Conservation (phyloP, 2,888 invertebrate species). For the Ferrisia virgata region DNA sequence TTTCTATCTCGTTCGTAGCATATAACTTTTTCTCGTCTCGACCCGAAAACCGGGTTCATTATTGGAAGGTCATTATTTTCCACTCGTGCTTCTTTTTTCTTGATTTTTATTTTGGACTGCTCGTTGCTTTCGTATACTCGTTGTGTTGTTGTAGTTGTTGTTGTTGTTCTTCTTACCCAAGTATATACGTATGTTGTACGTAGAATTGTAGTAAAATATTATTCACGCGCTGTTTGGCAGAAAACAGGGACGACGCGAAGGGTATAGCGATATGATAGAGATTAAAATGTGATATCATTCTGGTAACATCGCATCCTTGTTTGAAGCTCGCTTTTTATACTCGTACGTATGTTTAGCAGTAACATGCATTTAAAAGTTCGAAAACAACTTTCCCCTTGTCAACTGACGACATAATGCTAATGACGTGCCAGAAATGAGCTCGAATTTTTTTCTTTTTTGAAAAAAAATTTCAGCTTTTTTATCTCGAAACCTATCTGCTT, state of each 20-base stretch:
- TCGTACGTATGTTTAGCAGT: neutral
- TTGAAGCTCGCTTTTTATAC: neutral
- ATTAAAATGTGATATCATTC: conserved; percentile 5
- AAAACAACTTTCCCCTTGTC: neutral
- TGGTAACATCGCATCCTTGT: neutral
- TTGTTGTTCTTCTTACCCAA: no score
- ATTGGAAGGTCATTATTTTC: conserved; percentile 1
- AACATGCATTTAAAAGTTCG: neutral
- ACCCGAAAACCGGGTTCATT: neutral
- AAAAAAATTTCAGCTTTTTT: neutral
- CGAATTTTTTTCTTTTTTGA: neutral
- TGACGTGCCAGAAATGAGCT: conserved; percentile 5
- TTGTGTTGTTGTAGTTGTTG: no score
- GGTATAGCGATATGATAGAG: neutral
- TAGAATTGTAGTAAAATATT: neutral
- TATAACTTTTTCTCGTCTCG: neutral
- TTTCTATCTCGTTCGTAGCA: neutral
- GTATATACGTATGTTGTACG: no score
- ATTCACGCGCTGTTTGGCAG: neutral
- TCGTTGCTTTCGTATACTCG: no score
- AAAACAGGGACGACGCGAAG: neutral
- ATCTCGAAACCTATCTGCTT: neutral
- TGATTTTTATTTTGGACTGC: neutral
- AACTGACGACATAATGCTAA: neutral
- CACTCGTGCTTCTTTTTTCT: neutral